phyloP scores from a whole-genome alignment of 2,797 vertebrate species.

The Carcharodon carcharias region DNA sequence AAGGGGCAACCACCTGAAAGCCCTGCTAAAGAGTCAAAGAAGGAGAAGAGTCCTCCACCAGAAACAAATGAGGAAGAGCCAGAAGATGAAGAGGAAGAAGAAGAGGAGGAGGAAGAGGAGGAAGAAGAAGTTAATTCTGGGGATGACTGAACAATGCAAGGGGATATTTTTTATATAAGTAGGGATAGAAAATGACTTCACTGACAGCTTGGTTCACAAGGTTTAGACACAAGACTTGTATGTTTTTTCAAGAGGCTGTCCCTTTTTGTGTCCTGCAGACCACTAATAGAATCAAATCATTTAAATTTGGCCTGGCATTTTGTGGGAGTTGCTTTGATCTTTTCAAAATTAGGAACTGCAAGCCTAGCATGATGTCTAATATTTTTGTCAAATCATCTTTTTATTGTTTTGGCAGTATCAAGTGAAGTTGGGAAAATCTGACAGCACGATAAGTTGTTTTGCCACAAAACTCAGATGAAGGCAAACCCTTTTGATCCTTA shows the following conservation, averaged over 20 bases:
- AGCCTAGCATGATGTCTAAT: neutral
- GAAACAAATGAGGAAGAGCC: constrained; percentile 54
- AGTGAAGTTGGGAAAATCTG: neutral
- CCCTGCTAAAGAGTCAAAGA: constrained; percentile 42
- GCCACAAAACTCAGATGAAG: neutral
- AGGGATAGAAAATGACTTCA: constrained; percentile 35
- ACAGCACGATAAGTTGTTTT: neutral
- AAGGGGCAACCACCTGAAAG: constrained; percentile 29
- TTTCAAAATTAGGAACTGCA: constrained; percentile 15
- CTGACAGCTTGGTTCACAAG: constrained; percentile 38
- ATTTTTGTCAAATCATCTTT: neutral
- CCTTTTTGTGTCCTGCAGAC: constrained; percentile 9
- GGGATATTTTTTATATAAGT: constrained; percentile 38
- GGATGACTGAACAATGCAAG: constrained; percentile 50
- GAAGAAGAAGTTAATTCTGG: constrained; percentile 52
- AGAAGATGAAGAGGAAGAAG: constrained; percentile 64
- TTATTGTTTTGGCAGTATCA: neutral
- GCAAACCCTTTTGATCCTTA: neutral
- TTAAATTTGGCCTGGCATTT: constrained; percentile 35
- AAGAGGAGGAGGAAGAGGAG: constrained; percentile 47
- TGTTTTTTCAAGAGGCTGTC: neutral
- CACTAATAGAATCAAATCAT: constrained; percentile 11
- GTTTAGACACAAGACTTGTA: constrained; percentile 35
- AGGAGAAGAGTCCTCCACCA: constrained; percentile 74
- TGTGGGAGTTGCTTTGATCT: constrained; percentile 33